A percentile compares a stretch with the other conserved stretches of the same genome.
These are phyloP conservation scores for Scaptomyza parva DNA, from an alignment of 2,888 invertebrate genomes.

Conservation along the genomic window DNA sequence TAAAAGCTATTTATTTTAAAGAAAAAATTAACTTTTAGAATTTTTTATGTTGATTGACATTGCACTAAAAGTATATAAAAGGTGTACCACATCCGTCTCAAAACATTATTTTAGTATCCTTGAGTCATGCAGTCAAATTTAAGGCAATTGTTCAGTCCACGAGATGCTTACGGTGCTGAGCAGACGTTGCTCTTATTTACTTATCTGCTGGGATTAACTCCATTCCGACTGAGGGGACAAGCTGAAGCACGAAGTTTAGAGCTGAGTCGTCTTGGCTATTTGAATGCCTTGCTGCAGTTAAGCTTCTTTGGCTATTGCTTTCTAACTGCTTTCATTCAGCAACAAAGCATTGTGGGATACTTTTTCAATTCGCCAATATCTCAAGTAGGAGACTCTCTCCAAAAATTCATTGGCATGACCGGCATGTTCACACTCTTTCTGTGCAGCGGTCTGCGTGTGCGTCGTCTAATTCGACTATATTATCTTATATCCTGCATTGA, in stretches of 20 bases:
- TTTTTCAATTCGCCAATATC: slow-evolving; percentile 84
- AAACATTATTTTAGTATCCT: slow-evolving; percentile 31
- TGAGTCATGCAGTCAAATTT: slow-evolving; percentile 53
- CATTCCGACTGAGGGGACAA: slow-evolving; percentile 73
- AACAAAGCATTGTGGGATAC: slow-evolving; percentile 83
- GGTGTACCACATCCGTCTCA: not conserved
- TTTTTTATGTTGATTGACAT: slow-evolving; percentile 6
- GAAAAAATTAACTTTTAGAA: not conserved
- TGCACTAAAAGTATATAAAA: slow-evolving; percentile 64
- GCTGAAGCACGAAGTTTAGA: slow-evolving; percentile 58
- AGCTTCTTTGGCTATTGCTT: slow-evolving; percentile 82
- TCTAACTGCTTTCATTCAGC: slow-evolving; percentile 71
- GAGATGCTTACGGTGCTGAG: slow-evolving; percentile 82
- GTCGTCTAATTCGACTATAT: slow-evolving; percentile 70
- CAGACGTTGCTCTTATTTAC: slow-evolving; percentile 78
- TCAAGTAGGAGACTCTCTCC: slow-evolving; percentile 82
- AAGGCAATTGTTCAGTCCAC: slow-evolving; percentile 73
- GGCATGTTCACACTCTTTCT: slow-evolving; percentile 81
- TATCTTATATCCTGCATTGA: slow-evolving; percentile 73
- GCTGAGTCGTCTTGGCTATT: slow-evolving; percentile 76
- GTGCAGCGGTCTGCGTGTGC: slow-evolving; percentile 71
- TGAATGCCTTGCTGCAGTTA: slow-evolving; percentile 77
- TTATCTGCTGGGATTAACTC: slow-evolving; percentile 82
- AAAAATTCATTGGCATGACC: slow-evolving; percentile 81
- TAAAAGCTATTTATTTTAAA: too few species aligned